Evolutionary conservation across 2,888 invertebrate species (phyloP).

Genomic region (Pinctada fucata): DNA sequence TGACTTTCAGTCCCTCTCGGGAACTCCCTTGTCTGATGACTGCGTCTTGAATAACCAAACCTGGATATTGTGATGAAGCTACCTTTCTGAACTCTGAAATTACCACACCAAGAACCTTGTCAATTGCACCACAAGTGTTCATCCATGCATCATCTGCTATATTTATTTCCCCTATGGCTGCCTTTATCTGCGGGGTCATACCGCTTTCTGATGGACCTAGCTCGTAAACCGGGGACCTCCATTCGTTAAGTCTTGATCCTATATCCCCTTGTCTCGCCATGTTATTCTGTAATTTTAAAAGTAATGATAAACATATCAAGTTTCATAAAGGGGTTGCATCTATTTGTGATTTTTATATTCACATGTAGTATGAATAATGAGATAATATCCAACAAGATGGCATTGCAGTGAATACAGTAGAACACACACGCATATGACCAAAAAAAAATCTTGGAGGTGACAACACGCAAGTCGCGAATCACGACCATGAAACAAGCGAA

Average conservation of each 20-base stretch:
- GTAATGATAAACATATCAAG: too few relatives aligned
- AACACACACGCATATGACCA: too few relatives aligned
- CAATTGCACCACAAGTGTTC: not conserved
- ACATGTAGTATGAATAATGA: too few relatives aligned
- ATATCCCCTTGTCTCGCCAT: too few relatives aligned
- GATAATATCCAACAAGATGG: too few relatives aligned
- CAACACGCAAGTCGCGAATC: too few relatives aligned
- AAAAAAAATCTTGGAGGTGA: too few relatives aligned
- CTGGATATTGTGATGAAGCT: not conserved
- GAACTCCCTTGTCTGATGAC: slow-evolving; percentile 17
- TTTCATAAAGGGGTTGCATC: too few relatives aligned
- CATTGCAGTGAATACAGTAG: too few relatives aligned
- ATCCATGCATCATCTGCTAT: not conserved
- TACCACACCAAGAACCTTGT: slow-evolving; percentile 1
- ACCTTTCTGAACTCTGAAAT: not conserved
- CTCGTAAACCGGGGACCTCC: slow-evolving; percentile 10
- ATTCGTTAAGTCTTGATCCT: slow-evolving; percentile 5
- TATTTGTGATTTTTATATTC: too few relatives aligned
- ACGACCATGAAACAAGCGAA: too few relatives aligned
- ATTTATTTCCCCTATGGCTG: not conserved
- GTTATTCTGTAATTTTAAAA: too few relatives aligned
- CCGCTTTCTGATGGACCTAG: not conserved
- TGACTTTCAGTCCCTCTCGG: slow-evolving; percentile 8
- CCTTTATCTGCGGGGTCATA: not conserved
- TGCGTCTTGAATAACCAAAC: not conserved